Base-by-base conservation (phyloP, 2,888 invertebrate genomes). In the Operophtera brumata region DNA sequence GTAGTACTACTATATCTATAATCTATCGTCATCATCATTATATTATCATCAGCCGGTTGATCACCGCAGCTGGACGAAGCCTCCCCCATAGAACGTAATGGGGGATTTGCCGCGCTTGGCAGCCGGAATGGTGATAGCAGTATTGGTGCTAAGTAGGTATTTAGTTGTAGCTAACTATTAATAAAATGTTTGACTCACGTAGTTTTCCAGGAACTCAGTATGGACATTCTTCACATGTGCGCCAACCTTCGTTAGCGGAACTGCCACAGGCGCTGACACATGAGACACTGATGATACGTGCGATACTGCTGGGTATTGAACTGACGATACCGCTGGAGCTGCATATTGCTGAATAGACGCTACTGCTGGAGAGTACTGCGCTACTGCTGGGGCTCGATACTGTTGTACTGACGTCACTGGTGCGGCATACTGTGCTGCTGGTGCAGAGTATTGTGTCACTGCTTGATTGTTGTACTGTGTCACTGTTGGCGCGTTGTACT, bases 131-230 rank as follows among this genome's bases (percentile, higher is more conserved):
- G n/a, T n/a, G n/a, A n/a, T n/a, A n/a, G n/a, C n/a, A n/a, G n/a
- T n/a, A n/a, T n/a, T n/a, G n/a, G n/a, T 9, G 30, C 30, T 30
- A 30, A 8, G 9, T 9, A 30, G 30, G 30, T 30, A 6, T 20
- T 20, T 20, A 20, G 4, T 20, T 20, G 4, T 20, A 20, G 20
- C 20, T n/a, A 11, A n/a, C 7, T 4, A 36, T 30, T 30, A 45
- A 14, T 20, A 26, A 26, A 25, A 28, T 36, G 47, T 30, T 20
- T 28, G 56, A 91, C 92, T 92, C 76, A 93, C 93, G 71, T 93
- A 93, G 71, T 93, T 91, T 72, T 93, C 92, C 66, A 92, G 73
- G 73, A 93, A 93, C 54, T 92, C 92, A 9, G 89, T 85, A 65
- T 91, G 91, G n/a, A 91, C 88, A 64, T 92, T 91, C 74, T 92